Base-by-base conservation (phyloP, 2,888 invertebrate species). In the Agonopterix arenella region DNA sequence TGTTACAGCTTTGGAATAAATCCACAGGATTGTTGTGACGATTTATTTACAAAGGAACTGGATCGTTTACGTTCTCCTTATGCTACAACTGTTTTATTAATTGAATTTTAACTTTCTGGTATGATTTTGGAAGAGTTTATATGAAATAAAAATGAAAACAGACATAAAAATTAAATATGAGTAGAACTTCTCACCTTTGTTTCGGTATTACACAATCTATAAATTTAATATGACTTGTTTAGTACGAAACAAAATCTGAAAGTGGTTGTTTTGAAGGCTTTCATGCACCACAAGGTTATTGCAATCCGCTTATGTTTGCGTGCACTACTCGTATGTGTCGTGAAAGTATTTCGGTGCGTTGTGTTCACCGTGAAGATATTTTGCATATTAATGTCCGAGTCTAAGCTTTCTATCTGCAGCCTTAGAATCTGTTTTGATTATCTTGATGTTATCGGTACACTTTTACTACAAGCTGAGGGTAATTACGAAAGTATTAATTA, bases 271-370 rank as follows among this genome's bases (percentile, higher is more conserved):
- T 61, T 56, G 73, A 76, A 78, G 77, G 75, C 66, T 73, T 67
- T 70, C 61, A 55, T 68, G 67, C 54, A 67, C 70, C 54, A 65
- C 73, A 75, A 80, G 80, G 79, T 77, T 81, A 76, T 68, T 75
- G 73, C 73, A 74, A 69, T 68, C 68, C 65, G 65, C 64, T 70
- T 66, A 28, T 28, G 67, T 73, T 79, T 66, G 79, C 79, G 82
- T 84, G 83, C 81, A 74, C 66, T 81, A 80, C 76, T 63, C 68
- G 74, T 61, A 66, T 76, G 68, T 73, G 74, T 70, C 75, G 86
- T 85, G 88, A 88, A 89, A 88, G 88, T 88, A 82, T 84, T 84
- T 84, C 62, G 80, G 73, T 73, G 67, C 76, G 74, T 68, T 75
- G 75, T 80, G 73, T 85, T 83, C 73, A 73, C 76, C 54, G 71